Percentiles rank a stretch among this genome's conserved stretches.
phyloP scores from a whole-genome alignment of 2,888 invertebrate genomes.

The Nasonovia ribisnigri region DNA sequence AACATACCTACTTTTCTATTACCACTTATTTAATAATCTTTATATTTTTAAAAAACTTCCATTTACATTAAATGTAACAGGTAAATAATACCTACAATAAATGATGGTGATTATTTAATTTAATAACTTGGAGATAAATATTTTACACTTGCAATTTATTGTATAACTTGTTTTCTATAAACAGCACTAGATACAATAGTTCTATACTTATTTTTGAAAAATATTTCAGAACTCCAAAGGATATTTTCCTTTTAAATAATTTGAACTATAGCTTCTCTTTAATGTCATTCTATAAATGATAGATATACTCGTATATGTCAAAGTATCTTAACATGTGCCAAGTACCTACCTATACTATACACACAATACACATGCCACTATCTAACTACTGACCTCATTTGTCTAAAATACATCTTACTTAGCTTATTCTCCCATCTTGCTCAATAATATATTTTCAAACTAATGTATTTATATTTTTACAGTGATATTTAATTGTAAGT shows the following conservation, averaged over 20 bases:
- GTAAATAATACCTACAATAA: background rate
- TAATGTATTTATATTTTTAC: background rate
- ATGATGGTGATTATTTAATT: background rate
- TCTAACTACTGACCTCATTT: conserved; percentile 61
- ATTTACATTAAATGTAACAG: background rate
- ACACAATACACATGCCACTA: conserved; percentile 14
- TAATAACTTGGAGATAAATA: background rate
- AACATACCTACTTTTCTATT: background rate
- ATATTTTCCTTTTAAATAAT: conserved; percentile 28
- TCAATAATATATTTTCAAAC: conserved; percentile 21
- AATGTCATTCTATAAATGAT: conserved; percentile 64
- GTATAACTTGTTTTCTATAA: background rate
- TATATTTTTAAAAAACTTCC: background rate
- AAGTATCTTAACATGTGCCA: conserved; percentile 55
- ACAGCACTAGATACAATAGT: background rate
- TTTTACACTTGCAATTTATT: background rate
- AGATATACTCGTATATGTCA: conserved; percentile 11
- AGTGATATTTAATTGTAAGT: background rate
- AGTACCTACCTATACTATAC: conserved; percentile 21
- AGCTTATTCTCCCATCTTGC: background rate
- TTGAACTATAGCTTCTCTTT: conserved; percentile 50
- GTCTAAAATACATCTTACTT: conserved; percentile 20
- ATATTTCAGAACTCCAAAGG: background rate
- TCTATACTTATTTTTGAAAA: background rate
- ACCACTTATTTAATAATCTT: background rate